phyloP scores from a whole-genome alignment of 23 tunicate species.

The Botrylloides violaceus region DNA sequence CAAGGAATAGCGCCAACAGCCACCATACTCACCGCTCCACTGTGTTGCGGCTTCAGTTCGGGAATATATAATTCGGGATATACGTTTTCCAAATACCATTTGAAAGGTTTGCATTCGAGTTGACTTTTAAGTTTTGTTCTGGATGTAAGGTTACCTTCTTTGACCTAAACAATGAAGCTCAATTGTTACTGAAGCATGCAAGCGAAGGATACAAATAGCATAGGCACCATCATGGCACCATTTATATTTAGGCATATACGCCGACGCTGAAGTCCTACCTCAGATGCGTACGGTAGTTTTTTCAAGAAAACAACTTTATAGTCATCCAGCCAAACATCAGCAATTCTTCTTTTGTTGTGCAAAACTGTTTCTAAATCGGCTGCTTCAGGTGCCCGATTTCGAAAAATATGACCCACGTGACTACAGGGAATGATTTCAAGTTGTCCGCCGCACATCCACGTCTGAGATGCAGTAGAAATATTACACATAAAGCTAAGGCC shows the following conservation, averaged over 20 bases:
- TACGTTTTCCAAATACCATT: conserved; percentile 70
- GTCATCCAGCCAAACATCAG: conserved; percentile 91
- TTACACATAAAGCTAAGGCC: no score
- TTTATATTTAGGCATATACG: no score
- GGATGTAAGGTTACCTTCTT: conserved; percentile 42
- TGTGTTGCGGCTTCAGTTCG: conserved; percentile 52
- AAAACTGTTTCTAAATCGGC: conserved; percentile 38
- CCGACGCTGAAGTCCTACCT: conserved; percentile 32
- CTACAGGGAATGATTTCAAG: conserved; percentile 94
- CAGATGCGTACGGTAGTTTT: conserved; percentile 44
- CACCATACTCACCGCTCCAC: conserved; percentile 74
- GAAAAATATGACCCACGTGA: conserved; percentile 98
- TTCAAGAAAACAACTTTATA: conserved; percentile 60
- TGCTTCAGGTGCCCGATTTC: conserved; percentile 35
- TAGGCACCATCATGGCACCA: no score
- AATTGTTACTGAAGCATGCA: not conserved
- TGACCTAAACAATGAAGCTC: conserved; percentile 22
- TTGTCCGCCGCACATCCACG: conserved; percentile 95
- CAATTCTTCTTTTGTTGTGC: conserved; percentile 70
- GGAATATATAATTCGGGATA: conserved; percentile 86
- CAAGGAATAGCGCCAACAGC: no score
- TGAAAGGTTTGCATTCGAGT: conserved; percentile 70
- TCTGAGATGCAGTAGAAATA: conserved; percentile 19
- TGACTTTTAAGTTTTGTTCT: conserved; percentile 30
- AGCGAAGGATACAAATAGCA: no score